phyloP scores from a whole-genome alignment of 2,113 vertebrate species.

The Orcinus orca region DNA sequence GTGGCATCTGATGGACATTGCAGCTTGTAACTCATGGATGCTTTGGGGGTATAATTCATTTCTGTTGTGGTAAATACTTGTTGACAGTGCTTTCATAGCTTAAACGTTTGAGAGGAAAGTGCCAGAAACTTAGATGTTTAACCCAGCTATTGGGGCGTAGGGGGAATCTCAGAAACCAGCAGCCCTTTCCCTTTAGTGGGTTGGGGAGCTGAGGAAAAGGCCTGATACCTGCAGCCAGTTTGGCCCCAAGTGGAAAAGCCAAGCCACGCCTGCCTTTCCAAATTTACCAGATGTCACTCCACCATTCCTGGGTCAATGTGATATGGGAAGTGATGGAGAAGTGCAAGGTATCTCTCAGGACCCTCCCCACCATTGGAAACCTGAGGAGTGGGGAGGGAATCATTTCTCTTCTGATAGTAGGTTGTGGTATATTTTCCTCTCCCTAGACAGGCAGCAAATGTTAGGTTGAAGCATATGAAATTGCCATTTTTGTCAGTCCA shows the following conservation, averaged over 20 bases:
- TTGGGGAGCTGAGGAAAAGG: neutral
- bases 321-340: neutral
- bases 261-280: neutral
- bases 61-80: conserved; percentile 54
- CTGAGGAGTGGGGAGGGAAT: neutral
- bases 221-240: neutral
- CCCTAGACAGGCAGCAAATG: neutral
- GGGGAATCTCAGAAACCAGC: neutral
- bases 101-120: neutral
- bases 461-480: neutral
- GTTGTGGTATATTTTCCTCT: neutral
- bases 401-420: neutral
- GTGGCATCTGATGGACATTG: conserved; percentile 49
- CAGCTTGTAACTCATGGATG: conserved; percentile 34
- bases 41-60: conserved; percentile 45
- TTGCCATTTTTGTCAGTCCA: neutral
- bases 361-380: neutral
- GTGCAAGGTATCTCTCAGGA: neutral
- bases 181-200: neutral
- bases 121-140: conserved; percentile 30
- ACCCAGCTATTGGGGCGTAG: neutral
- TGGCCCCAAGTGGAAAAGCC: neutral
- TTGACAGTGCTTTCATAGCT: conserved; percentile 38
- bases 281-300: neutral
- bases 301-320: neutral